Percentiles rank a stretch among this genome's conserved stretches.
phyloP scores from a whole-genome alignment of 2,888 invertebrate species.

The Neocrepidodera transversa region DNA sequence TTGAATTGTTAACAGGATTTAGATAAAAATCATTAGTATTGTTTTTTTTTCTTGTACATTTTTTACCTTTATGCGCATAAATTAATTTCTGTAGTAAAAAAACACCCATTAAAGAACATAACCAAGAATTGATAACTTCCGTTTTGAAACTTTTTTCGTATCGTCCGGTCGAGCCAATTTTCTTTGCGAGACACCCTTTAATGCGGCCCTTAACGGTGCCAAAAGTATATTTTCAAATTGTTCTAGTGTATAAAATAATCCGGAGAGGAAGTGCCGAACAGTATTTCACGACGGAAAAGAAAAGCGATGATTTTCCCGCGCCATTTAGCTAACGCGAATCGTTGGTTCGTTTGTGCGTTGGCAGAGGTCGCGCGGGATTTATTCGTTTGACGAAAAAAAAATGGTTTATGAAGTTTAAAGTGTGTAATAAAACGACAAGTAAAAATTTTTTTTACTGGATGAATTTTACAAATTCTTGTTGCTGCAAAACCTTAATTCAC shows the following conservation, averaged over 20 bases:
- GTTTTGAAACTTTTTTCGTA: not conserved
- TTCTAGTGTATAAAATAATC: slow-evolving; percentile 42
- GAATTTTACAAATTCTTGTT: too few species aligned
- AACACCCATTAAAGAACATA: not conserved
- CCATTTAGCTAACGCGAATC: slow-evolving; percentile 42
- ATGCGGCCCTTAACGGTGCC: slow-evolving; percentile 39
- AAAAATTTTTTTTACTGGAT: too few species aligned
- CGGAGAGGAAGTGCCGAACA: slow-evolving; percentile 41
- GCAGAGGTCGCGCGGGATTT: slow-evolving; percentile 29
- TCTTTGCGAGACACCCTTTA: slow-evolving; percentile 31
- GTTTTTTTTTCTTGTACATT: too few species aligned
- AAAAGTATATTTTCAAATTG: slow-evolving; percentile 42
- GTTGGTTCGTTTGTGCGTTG: slow-evolving; percentile 17
- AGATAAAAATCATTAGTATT: too few species aligned
- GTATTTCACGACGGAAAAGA: slow-evolving; percentile 40
- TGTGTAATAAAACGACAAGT: too few species aligned
- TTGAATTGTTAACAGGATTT: too few species aligned
- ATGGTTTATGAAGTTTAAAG: too few species aligned
- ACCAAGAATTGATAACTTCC: not conserved
- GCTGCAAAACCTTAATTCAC: too few species aligned
- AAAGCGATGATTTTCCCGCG: slow-evolving; percentile 38
- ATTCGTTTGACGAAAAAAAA: slow-evolving; percentile 8
- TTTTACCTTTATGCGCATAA: too few species aligned
- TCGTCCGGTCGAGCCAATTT: slow-evolving; percentile 20
- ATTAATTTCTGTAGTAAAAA: too few species aligned